Conservation (phyloP, 2,113 vertebrate species). For the Peromyscus maniculatus region DNA sequence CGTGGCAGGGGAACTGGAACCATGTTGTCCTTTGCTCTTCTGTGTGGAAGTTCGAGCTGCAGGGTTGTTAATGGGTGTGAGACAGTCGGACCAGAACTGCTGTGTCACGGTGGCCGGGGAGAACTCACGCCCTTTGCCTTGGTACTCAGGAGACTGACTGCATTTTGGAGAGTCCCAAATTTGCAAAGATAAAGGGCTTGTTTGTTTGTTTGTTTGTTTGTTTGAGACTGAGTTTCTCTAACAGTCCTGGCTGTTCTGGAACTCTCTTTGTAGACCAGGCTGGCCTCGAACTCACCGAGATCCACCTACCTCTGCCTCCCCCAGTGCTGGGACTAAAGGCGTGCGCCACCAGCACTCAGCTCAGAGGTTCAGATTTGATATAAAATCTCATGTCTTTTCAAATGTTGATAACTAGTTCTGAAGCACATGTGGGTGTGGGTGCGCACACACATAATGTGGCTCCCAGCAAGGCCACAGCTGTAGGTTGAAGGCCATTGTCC, state of each 20-base stretch:
- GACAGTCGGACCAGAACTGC: neutral
- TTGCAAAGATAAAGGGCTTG: neutral
- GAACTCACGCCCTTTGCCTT: accelerated
- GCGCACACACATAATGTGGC: neutral
- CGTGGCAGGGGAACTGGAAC: neutral
- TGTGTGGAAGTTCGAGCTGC: neutral
- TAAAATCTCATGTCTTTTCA: neutral
- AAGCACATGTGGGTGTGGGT: neutral
- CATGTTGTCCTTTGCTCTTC: neutral
- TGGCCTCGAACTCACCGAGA: neutral
- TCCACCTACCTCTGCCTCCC: neutral
- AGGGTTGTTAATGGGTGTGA: neutral
- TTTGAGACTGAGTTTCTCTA: neutral
- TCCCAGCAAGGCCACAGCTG: neutral
- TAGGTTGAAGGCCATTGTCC: accelerated
- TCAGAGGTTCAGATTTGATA: neutral
- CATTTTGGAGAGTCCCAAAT: neutral
- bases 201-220: neutral
- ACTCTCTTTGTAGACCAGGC: neutral
- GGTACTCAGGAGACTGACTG: too few species aligned
- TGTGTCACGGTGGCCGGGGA: neutral
- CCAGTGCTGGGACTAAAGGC: neutral
- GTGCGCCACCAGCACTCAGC: neutral
- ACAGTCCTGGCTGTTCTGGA: neutral
- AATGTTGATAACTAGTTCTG: neutral